Evolutionary conservation across 2,113 vertebrate genomes (phyloP).

Genomic region (Cricetomys ansorgei): DNA sequence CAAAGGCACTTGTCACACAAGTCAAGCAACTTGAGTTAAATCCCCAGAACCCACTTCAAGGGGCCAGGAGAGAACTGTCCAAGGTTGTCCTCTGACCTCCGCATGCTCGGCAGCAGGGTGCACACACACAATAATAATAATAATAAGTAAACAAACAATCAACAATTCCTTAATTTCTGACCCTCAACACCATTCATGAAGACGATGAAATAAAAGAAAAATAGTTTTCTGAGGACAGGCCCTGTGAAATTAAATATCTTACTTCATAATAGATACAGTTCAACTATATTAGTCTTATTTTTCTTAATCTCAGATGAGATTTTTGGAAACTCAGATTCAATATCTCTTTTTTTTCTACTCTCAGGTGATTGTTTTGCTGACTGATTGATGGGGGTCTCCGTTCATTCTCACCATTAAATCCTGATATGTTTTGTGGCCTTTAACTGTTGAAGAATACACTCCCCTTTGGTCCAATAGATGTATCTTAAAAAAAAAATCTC

Average conservation of each 20-base stretch:
- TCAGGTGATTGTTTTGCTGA: no score
- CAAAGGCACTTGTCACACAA: no score
- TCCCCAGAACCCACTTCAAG: no score
- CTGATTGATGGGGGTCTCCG: no score
- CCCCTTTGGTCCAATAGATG: not conserved
- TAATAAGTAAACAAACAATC: not conserved
- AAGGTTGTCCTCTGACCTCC: not conserved
- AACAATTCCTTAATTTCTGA: not conserved
- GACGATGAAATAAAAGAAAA: not conserved
- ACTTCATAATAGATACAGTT: not conserved
- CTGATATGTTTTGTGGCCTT: not conserved
- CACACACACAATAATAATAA: not conserved
- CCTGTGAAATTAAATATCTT: not conserved
- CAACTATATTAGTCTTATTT: not conserved
- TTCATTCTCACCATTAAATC: no score
- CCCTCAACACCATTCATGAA: not conserved
- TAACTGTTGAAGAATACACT: not conserved
- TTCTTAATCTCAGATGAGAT: not conserved
- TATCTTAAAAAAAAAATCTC: conserved; percentile 11
- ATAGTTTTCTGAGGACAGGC: not conserved
- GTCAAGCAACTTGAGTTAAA: no score
- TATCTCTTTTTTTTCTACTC: no score
- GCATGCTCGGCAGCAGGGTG: not conserved
- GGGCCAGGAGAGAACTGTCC: no score
- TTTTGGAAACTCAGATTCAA: not conserved